These are phyloP conservation scores for Drosophila greeni DNA, from an alignment of 2,888 invertebrate genomes.

Conservation along the genomic window DNA sequence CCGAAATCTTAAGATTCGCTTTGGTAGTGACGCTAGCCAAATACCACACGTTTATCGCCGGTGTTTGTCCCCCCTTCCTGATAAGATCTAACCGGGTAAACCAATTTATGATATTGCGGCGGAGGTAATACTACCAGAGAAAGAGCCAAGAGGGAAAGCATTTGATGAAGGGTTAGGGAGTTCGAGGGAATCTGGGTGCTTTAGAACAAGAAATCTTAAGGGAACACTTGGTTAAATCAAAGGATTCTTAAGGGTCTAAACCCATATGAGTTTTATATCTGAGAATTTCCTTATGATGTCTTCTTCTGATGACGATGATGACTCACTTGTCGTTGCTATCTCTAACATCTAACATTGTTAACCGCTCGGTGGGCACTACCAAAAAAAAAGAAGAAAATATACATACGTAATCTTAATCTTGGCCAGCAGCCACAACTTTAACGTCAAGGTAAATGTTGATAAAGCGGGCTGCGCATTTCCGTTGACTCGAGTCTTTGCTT, in stretches of 20 bases:
- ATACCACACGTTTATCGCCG: constrained; percentile 44
- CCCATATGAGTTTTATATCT: not conserved
- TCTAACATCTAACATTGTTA: not conserved
- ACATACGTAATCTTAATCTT: constrained; percentile 45
- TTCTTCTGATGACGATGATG: not conserved
- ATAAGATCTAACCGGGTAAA: constrained; percentile 27
- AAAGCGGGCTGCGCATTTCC: constrained; percentile 64
- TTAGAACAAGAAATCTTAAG: too few relatives aligned
- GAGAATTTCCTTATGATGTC: too few relatives aligned
- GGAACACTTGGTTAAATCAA: too few relatives aligned
- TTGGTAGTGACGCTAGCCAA: constrained; percentile 49
- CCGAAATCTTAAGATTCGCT: constrained; percentile 37
- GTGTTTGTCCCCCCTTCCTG: constrained; percentile 39
- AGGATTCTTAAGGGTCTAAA: too few relatives aligned
- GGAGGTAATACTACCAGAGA: constrained; percentile 25
- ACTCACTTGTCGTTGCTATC: constrained; percentile 16
- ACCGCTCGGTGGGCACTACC: not conserved
- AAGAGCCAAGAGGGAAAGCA: not conserved
- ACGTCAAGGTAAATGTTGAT: constrained; percentile 43
- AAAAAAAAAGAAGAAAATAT: not conserved
- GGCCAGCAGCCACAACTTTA: constrained; percentile 22
- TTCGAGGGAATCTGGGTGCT: not conserved
- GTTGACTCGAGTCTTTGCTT: constrained; percentile 58
- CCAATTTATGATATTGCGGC: constrained; percentile 74
- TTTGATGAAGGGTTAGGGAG: not conserved